Conservation (phyloP, 1,140 invertebrate genomes). For the Thaumatotibia leucotreta region DNA sequence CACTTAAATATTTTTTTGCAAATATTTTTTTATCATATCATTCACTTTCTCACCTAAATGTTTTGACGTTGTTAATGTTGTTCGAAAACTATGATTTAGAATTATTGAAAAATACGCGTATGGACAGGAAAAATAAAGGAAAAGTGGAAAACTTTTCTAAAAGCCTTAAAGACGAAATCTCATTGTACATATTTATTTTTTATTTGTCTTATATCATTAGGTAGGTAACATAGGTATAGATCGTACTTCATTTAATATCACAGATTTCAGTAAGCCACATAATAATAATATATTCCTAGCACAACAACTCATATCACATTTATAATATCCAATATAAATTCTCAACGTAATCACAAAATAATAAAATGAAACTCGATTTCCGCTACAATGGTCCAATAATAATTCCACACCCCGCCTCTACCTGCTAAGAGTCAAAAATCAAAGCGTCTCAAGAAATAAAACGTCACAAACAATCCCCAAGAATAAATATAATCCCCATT, state of each 20-base stretch:
- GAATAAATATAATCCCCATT: slow-evolving; percentile 55
- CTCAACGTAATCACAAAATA: slow-evolving; percentile 18
- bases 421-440: slow-evolving; percentile 11
- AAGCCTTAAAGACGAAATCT: too few relatives aligned
- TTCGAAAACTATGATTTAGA: too few relatives aligned
- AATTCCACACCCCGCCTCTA: neutral
- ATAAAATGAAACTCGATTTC: slow-evolving; percentile 18
- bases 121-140: too few relatives aligned
- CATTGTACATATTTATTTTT: too few relatives aligned
- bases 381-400: neutral
- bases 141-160: too few relatives aligned
- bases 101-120: too few relatives aligned
- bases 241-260: neutral
- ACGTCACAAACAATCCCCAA: slow-evolving; percentile 45
- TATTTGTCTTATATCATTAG: too few relatives aligned
- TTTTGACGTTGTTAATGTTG: too few relatives aligned
- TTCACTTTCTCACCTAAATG: too few relatives aligned
- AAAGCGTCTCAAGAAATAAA: slow-evolving; percentile 27
- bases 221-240: neutral
- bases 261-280: neutral
- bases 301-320: neutral
- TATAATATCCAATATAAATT: neutral
- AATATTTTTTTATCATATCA: too few relatives aligned
- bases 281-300: slow-evolving; percentile 21
- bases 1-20: too few relatives aligned